Evolutionary conservation across 2,888 invertebrate genomes (phyloP), one percentile per base, ranked within the genome.

Genomic region (Gandaritis pyraliata): DNA sequence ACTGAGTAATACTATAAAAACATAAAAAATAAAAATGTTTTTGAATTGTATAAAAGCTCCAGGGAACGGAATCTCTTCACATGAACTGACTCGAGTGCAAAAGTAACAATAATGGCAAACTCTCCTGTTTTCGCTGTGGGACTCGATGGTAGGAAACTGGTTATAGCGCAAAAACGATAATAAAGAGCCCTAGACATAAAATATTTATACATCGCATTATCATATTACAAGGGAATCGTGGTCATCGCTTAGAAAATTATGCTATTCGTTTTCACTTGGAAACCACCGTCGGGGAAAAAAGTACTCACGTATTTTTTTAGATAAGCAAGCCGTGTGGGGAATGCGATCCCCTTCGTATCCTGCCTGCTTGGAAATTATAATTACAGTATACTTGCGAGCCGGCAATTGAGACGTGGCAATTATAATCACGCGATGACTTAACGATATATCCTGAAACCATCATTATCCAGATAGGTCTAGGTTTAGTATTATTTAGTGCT

Each of bases 221-320:
- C 90, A 92, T 92, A 91, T 89, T 90, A 91, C 92, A 89, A 76
- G 88, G 82, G 89, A 87, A 85, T 85, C 87, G 88, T 90, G 89
- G 87, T 85, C 84, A 86, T 86, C 83, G 88, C 82, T 87, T 86
- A 86, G 87, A 86, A 89, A 90, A 91, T 90, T 87, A 88, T 88
- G 82, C 87, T 85, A 81, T 88, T 86, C 85, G 80, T 88, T 91
- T 91, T 89, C 86, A 88, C 86, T 89, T 77, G 80, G 81, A 80
- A 84, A 84, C 81, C 79, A 74, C 79, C 76, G 68, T 65, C 72
- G 59, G 68, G 72, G 70, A 81, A 84, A 86, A 83, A 81, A 66
- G 58, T 57, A 58, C 70, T 57, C 12, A 45, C 36, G 50, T 58
- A 18, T 43, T 56, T 58, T 47, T 58, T 60, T 58, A 58, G 10